phyloP scores from a whole-genome alignment of 2,797 vertebrate species.

The Cuculus canorus region DNA sequence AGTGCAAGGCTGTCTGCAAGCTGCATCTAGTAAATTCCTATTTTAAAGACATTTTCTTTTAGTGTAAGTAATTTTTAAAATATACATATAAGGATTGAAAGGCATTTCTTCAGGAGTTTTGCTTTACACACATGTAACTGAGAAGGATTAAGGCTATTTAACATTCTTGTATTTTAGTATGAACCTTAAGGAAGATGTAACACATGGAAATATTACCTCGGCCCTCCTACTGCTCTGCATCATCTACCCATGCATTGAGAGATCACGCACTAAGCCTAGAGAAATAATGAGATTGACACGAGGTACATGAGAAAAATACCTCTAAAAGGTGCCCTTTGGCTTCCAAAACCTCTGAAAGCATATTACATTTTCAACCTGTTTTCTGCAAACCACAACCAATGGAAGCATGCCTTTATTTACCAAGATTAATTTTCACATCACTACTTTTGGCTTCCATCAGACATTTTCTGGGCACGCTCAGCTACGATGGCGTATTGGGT shows the following conservation, averaged over 20 bases:
- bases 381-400: accelerated
- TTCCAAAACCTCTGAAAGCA: background rate
- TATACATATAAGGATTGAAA: background rate
- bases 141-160: background rate
- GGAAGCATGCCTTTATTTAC: background rate
- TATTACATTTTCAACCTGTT: background rate
- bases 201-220: background rate
- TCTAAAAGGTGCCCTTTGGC: background rate
- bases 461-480: accelerated
- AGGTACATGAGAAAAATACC: accelerated
- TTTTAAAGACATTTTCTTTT: background rate
- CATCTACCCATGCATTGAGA: accelerated
- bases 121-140: background rate
- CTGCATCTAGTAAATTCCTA: background rate
- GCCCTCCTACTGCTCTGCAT: background rate
- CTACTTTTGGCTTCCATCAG: background rate
- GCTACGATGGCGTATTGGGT: too few relatives aligned
- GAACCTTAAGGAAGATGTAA: background rate
- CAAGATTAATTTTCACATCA: background rate
- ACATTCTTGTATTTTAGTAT: accelerated
- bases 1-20: background rate
- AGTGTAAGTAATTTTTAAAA: background rate
- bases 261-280: accelerated
- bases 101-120: background rate
- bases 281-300: accelerated